phyloP scores from a whole-genome alignment of 2,113 vertebrate genomes.

The Gnathonemus longibarbis region DNA sequence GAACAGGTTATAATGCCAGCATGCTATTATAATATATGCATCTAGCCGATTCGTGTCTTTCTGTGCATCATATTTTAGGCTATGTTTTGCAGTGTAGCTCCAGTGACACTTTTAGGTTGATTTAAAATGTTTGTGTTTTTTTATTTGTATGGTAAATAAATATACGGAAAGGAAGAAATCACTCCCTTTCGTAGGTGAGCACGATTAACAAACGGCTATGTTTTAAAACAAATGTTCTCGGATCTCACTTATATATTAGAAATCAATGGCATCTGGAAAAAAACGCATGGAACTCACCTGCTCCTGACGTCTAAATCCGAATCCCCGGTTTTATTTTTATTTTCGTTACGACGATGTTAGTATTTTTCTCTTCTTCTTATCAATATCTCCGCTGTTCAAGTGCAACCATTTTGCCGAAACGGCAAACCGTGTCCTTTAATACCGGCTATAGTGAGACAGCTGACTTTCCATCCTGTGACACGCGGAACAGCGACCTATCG shows the following conservation, averaged over 20 bases:
- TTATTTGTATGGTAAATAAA: neutral
- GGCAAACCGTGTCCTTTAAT: neutral
- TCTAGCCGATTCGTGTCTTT: neutral
- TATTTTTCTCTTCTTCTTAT: neutral
- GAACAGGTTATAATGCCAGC: neutral
- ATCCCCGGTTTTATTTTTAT: neutral
- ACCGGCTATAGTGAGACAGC: constrained; percentile 16
- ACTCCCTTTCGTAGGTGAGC: neutral
- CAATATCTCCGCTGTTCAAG: neutral
- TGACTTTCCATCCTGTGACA: constrained; percentile 33
- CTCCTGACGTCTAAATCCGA: neutral
- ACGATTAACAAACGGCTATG: neutral
- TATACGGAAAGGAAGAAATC: neutral
- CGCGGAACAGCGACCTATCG: constrained; percentile 32
- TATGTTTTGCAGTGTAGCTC: neutral
- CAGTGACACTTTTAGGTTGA: neutral
- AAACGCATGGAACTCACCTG: neutral
- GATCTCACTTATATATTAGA: neutral
- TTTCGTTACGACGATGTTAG: neutral
- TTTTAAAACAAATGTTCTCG: neutral
- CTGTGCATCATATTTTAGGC: neutral
- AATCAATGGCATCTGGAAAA: neutral
- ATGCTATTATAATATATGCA: neutral
- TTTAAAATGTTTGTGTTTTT: neutral
- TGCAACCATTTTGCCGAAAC: neutral